Base-by-base conservation (phyloP, 2,113 vertebrate genomes). In the Barnardius zonarius region DNA sequence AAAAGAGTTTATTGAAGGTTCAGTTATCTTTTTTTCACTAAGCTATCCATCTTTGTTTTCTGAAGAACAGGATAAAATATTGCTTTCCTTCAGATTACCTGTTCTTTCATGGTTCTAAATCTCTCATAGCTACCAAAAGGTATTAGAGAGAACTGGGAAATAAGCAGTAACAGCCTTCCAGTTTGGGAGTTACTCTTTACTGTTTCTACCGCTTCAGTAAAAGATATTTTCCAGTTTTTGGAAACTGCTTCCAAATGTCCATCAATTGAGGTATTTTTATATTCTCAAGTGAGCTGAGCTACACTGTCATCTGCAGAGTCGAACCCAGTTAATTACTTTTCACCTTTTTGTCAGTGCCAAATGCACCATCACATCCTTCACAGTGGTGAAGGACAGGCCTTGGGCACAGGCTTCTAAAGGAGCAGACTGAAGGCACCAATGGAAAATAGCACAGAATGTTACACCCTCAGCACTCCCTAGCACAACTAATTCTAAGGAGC, bases 261-360 rank as follows among this genome's bases (percentile, higher is more conserved):
- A 88, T 59, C 18, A 35, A 66, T 75, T 46, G 59, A 37, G 64
- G 19, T 17, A 83, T 86, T 94, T 94, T 90, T 67, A 63, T 44
- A 96, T 59, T 64, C 25, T 31, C 12, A 68, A 93, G 83, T 30
- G 92, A 81, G 81, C 33, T 69, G 73, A 77, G 68, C 37, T 85
- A 27, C 35, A 20, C 83, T 63, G 43, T 67, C 62, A 88, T 85
- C 67, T 92, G 64, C 54, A 83, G 68, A 94, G 35, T 91, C 57
- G 92, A 89, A 63, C 73, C 63, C 54, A 81, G 94, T 83, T 95
- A 91, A 87, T 72, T 95, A 33, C 23, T 89, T 31, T 48, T 67
- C 73, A 46, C 13, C 30, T 92, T 96, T 96, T 35, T 79, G n/a
- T 49, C 68, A 88, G 39, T 64, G 81, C 73, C 77, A 91, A 70